Conservation (phyloP, 1,140 invertebrate genomes). For the Brachionus koreanus region DNA sequence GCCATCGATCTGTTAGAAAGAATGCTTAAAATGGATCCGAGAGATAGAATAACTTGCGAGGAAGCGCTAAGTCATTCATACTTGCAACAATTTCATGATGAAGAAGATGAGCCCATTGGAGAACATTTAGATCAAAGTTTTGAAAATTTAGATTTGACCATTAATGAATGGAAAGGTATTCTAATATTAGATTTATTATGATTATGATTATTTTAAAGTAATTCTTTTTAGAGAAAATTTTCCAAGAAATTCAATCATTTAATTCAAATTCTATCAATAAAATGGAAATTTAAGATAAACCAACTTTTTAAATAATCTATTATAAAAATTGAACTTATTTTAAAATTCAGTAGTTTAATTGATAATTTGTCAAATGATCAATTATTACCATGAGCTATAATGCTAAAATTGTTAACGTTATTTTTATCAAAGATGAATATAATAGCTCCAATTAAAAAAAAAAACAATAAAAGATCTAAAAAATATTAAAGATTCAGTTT, state of each 20-base stretch:
- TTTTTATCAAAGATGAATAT: too few relatives aligned
- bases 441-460: too few relatives aligned
- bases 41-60: slow-evolving; percentile 92
- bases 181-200: background rate
- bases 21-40: slow-evolving; percentile 98
- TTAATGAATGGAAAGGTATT: background rate
- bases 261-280: background rate
- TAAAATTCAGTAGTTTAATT: too few relatives aligned
- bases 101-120: slow-evolving; percentile 67
- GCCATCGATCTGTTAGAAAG: slow-evolving; percentile 91
- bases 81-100: slow-evolving; percentile 86
- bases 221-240: background rate
- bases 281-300: too few relatives aligned
- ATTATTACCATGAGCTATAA: too few relatives aligned
- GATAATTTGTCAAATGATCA: too few relatives aligned
- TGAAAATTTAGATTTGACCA: background rate
- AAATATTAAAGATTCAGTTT: too few relatives aligned
- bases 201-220: background rate
- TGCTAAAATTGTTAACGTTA: too few relatives aligned
- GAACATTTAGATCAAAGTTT: background rate
- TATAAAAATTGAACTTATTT: too few relatives aligned
- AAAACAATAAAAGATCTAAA: too few relatives aligned
- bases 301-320: too few relatives aligned
- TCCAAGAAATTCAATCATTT: background rate
- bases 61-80: slow-evolving; percentile 96